A percentile compares a stretch with the other conserved stretches of the same genome.
phyloP scores from a whole-genome alignment of 1,140 invertebrate species.

The Oscheius sp. region DNA sequence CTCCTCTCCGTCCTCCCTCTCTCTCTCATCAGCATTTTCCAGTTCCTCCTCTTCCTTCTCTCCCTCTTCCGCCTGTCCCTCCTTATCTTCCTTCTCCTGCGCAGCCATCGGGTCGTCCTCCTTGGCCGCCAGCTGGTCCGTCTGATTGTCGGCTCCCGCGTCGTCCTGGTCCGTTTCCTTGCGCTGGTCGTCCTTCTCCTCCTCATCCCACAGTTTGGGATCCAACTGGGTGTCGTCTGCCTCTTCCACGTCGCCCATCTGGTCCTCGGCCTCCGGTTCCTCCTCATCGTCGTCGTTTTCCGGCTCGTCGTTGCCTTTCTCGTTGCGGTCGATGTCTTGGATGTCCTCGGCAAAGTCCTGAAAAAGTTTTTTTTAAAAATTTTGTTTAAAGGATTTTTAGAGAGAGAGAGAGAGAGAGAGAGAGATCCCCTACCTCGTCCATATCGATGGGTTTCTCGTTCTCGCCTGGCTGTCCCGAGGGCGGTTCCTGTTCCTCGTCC shows the following conservation, averaged over 20 bases:
- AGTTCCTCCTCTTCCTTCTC: constrained; percentile 65
- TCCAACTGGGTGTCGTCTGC: constrained; percentile 57
- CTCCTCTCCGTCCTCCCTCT: constrained; percentile 42
- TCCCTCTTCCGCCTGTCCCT: constrained; percentile 65
- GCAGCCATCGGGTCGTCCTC: constrained; percentile 53
- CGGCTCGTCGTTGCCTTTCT: constrained; percentile 56
- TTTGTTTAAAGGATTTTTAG: not conserved
- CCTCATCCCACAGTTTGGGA: constrained; percentile 56
- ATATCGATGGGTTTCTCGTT: constrained; percentile 50
- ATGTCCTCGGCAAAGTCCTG: constrained; percentile 52
- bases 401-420: not conserved
- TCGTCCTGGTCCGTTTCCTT: constrained; percentile 84
- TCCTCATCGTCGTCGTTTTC: constrained; percentile 53
- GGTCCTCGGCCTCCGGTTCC: constrained; percentile 58
- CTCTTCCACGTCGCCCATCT: constrained; percentile 62
- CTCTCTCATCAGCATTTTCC: constrained; percentile 49
- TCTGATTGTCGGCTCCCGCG: constrained; percentile 60
- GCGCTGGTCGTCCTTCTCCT: constrained; percentile 86
- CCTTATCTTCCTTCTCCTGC: constrained; percentile 59
- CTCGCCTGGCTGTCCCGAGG: constrained; percentile 39
- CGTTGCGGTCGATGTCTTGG: constrained; percentile 55
- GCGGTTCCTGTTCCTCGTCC: constrained; percentile 31
- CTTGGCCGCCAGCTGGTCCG: constrained; percentile 51
- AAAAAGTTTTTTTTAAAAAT: constrained; percentile 6
- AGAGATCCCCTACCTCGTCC: constrained; percentile 44